Evolutionary conservation across 2,113 vertebrate genomes (phyloP), one percentile per base, ranked within the genome.

Genomic region (Hassar affinis): DNA sequence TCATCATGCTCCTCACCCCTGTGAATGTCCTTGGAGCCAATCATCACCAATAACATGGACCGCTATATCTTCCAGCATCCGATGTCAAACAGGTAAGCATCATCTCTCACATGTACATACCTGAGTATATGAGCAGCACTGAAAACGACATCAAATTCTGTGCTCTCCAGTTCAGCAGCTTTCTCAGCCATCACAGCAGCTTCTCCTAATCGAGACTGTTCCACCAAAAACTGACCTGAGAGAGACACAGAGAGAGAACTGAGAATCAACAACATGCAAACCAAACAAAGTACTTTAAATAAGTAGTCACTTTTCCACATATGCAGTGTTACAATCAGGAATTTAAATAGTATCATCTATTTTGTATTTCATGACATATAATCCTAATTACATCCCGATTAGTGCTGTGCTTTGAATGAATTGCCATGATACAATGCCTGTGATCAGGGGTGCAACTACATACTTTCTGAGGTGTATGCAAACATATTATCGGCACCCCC

Each of bases 101-200:
- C 25, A 42, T 74, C 54, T 9, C n/a, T 59, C 57, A 80, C 17
- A 14, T n/a, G 66, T 89, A 18, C 75, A 90, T 94, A 99, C 98
- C 98, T 96, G 90, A 98, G 96, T 97, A 99, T 99, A 89, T 99
- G 98, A 33, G 97, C 98, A 72, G 98, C 97, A 25, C 96, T 98
- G 94, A 99, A 99, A 87, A 99, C 97, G 84, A 98, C 96, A 33
- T 99, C 97, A 76, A 99, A 99, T 87, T 99, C 97, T 0, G 83
- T 91, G 87, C 92, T 93, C 91, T 99, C 98, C 51, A 98, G 90
- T 83, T 97, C 94, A 15, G 97, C 96, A 0, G 98, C 97, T 88
- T 94, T 95, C 90, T 97, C 96, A 9, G 97, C 97, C 97, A 99
- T 98, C 91, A 95, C 95, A 2, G 97, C 97, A 6, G 97, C 98